phyloP scores from a whole-genome alignment of 2,797 vertebrate genomes.

The Rousettus madagascariensis region DNA sequence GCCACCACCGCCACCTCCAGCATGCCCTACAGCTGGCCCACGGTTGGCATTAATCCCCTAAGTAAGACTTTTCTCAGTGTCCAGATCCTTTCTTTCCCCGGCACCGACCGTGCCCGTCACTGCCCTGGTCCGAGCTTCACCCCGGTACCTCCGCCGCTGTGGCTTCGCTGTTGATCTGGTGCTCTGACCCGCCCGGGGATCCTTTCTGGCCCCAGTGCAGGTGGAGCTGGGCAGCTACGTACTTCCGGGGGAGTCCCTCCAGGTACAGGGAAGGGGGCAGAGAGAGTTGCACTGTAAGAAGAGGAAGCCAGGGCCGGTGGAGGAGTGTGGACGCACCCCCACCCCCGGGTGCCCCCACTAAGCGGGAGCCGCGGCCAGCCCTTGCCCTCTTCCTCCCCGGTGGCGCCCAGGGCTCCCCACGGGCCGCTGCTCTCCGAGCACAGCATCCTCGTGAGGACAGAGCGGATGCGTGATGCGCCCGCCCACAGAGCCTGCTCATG shows the following conservation, averaged over 20 bases:
- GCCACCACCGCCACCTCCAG: fast-evolving
- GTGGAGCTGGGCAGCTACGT: constrained; percentile 91
- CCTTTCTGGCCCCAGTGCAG: constrained; percentile 92
- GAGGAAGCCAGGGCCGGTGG: neutral
- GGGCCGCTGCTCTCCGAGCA: neutral
- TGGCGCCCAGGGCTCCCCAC: neutral
- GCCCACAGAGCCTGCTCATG: neutral
- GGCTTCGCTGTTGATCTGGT: constrained; percentile 87
- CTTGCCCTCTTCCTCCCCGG: neutral
- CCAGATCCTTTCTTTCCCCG: neutral
- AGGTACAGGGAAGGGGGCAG: constrained; percentile 89
- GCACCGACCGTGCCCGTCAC: neutral
- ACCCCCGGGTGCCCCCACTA: too few relatives aligned
- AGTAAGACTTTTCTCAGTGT: neutral
- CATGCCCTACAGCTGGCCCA: neutral
- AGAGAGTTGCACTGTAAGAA: constrained; percentile 86
- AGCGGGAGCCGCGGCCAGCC: neutral
- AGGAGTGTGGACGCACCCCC: neutral
- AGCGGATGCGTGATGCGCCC: neutral
- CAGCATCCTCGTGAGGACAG: neutral
- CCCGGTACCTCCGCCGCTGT: constrained; percentile 90
- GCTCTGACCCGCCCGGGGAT: constrained; percentile 88
- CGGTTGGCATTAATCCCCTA: neutral
- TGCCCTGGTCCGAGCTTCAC: neutral
- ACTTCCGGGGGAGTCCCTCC: constrained; percentile 87